Evolutionary conservation across 2,113 vertebrate genomes (phyloP), one percentile per base, ranked within the genome.

Genomic region (Rynchops niger): DNA sequence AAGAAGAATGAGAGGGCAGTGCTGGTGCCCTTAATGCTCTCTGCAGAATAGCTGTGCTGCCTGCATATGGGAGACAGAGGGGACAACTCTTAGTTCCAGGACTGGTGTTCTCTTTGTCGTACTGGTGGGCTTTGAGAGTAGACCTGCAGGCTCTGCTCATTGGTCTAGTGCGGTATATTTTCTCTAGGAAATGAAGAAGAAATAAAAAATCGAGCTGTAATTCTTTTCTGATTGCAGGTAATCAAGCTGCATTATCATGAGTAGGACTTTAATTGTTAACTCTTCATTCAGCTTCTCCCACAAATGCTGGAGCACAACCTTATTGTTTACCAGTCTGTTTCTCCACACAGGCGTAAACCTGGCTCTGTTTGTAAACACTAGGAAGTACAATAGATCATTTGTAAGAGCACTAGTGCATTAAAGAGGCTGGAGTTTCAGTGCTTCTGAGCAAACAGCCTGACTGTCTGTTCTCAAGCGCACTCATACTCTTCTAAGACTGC

Each of bases 101-200:
- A 26, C 36, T 67, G 55, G 9, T 0, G 0, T 62, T 82, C 15
- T 29, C 25, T 79, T 72, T 86, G 42, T 43, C 34, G 6, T 23
- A 30, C 5, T 6, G 21, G 38, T 67, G 22, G 9, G 15, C 6
- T 87, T 38, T 67, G 34, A 83, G 18, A 86, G 18, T 22, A 76
- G 29, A 67, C 34, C 42, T 81, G 21, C 9, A 34, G 12, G 15
- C 17, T 42, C 26, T 25, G 21, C 30, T 56, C 30, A 15, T 9
- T 23, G 19, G 8, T 25, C 30, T 29, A 19, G 27, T 34, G 45
- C 26, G 66, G 59, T 80, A 47, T 55, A 38, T 62, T 80, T 82
- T 34, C 6, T n/a, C 16, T 25, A 38, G 49, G 21, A 85, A 90
- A 50, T 21, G 3, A 83, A 58, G 61, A 78, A 47, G 30, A 87